These are phyloP conservation scores for Thamnophis sirtalis DNA, from an alignment of 2,113 vertebrate genomes.

Conservation along the genomic window DNA sequence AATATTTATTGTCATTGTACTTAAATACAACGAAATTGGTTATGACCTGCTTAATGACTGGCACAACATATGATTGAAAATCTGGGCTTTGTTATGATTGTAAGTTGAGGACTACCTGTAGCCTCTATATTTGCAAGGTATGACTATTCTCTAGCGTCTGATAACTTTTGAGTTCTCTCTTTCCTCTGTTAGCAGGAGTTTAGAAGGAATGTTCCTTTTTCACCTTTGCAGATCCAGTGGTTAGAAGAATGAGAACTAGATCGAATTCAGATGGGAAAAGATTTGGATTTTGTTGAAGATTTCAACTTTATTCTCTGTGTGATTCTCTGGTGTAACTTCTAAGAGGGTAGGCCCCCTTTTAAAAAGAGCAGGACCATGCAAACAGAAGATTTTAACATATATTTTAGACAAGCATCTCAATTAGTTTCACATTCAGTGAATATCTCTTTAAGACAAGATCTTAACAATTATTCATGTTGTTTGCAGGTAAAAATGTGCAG, in stretches of 20 bases:
- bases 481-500: not conserved
- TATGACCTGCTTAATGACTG: not conserved
- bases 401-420: not conserved
- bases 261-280: not conserved
- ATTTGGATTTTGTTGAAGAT: not conserved
- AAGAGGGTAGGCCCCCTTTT: not conserved
- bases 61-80: not conserved
- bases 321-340: not conserved
- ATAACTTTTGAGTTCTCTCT: not conserved
- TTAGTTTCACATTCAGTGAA: slow-evolving; percentile 13
- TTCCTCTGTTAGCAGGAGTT: not conserved
- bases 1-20: too few relatives aligned
- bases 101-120: not conserved
- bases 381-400: not conserved
- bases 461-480: slow-evolving; percentile 20
- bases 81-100: not conserved
- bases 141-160: not conserved
- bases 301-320: not conserved
- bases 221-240: not conserved
- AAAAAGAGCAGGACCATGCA: not conserved
- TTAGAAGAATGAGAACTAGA: not conserved
- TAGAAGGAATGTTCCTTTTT: not conserved
- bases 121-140: not conserved
- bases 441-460: not conserved
- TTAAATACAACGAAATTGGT: too few relatives aligned